Evolutionary conservation across 2,797 vertebrate species (phyloP).

Genomic region (Ammospiza maritima): DNA sequence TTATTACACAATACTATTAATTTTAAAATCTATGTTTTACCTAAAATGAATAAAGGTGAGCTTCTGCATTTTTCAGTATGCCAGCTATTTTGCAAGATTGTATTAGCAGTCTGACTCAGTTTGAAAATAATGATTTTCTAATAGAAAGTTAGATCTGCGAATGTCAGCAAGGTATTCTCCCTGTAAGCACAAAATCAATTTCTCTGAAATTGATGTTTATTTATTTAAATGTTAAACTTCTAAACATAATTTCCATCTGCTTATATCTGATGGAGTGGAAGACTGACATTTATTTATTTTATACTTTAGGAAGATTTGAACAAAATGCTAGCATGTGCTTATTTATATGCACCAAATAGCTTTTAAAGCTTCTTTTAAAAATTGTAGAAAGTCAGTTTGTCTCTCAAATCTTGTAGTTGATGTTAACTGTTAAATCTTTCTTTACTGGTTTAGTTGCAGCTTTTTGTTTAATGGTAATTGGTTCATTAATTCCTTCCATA

Average conservation of each 20-base stretch:
- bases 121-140: background rate
- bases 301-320: background rate
- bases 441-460: background rate
- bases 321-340: background rate
- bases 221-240: background rate
- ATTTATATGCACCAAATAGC: background rate
- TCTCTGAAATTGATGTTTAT: background rate
- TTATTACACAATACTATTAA: background rate
- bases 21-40: background rate
- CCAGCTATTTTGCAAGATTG: background rate
- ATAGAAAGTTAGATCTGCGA: background rate
- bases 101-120: background rate
- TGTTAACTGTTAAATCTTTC: background rate
- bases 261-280: background rate
- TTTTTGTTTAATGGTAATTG: background rate
- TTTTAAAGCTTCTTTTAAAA: background rate
- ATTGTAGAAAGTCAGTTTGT: background rate
- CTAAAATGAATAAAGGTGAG: background rate
- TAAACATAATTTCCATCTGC: background rate
- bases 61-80: background rate
- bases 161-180: background rate
- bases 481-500: background rate
- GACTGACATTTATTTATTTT: background rate
- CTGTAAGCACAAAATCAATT: background rate
- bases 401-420: background rate